A percentile compares a stretch with the other conserved stretches of the same genome.
phyloP scores from a whole-genome alignment of 2,888 invertebrate genomes.

The Agriopis aurantiaria region DNA sequence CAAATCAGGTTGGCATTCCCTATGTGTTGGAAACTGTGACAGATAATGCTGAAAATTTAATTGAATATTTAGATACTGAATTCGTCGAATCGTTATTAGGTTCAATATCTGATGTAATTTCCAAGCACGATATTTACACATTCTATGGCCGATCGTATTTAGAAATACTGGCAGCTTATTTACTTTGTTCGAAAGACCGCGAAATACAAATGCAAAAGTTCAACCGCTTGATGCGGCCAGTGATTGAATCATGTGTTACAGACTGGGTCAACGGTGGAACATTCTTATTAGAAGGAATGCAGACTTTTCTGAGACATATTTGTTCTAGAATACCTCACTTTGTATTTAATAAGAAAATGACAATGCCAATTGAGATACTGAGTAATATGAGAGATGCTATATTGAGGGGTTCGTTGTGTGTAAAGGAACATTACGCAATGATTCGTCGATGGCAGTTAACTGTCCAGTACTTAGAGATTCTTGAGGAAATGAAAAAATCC shows the following conservation, averaged over 20 bases:
- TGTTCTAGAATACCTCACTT: slow-evolving; percentile 3
- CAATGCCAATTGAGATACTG: slow-evolving; percentile 10
- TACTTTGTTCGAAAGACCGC: slow-evolving; percentile 16
- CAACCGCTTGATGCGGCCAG: slow-evolving; percentile 13
- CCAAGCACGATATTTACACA: background rate
- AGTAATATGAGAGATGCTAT: background rate
- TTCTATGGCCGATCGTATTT: background rate
- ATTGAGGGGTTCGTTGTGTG: background rate
- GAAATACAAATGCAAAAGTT: slow-evolving; percentile 24
- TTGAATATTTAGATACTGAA: slow-evolving; percentile 21
- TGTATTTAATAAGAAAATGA: slow-evolving; percentile 14
- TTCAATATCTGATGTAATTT: background rate
- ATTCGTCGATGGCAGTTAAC: slow-evolving; percentile 21
- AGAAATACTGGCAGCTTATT: slow-evolving; percentile 12
- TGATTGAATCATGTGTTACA: slow-evolving; percentile 8
- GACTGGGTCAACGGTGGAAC: slow-evolving; percentile 6
- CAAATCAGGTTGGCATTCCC: background rate
- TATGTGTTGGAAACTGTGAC: background rate
- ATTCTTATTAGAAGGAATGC: slow-evolving; percentile 1
- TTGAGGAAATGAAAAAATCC: background rate
- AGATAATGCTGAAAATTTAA: slow-evolving; percentile 1
- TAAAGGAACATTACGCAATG: slow-evolving; percentile 9
- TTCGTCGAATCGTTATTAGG: slow-evolving; percentile 24
- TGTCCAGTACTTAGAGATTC: slow-evolving; percentile 11
- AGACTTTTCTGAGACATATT: background rate